phyloP scores from a whole-genome alignment of 2,888 invertebrate species.

The Tryphoninae sp. region DNA sequence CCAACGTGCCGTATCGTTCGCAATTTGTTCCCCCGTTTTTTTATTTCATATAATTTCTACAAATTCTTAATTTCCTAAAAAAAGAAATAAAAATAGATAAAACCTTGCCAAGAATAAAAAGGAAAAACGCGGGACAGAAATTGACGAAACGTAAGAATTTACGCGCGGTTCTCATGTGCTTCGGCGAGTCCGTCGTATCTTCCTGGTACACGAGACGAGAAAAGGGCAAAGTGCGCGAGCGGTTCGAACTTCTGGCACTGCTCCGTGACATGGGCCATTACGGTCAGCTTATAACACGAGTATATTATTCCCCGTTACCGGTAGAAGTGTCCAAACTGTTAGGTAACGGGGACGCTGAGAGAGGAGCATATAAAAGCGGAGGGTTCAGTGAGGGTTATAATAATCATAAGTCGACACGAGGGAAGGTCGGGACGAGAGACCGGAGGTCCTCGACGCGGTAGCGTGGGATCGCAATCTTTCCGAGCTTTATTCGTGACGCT shows the following conservation, averaged over 20 bases:
- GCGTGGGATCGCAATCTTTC: conserved; percentile 60
- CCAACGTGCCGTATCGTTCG: conserved; percentile 38
- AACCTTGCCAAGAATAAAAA: too few relatives aligned
- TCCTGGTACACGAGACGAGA: conserved; percentile 32
- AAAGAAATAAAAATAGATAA: too few relatives aligned
- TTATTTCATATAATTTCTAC: neutral
- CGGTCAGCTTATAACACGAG: conserved; percentile 36
- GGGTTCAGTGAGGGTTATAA: conserved; percentile 52
- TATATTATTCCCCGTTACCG: conserved; percentile 54
- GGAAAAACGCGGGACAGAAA: too few relatives aligned
- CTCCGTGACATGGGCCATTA: conserved; percentile 38
- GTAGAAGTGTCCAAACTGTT: conserved; percentile 64
- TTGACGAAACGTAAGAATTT: conserved; percentile 5
- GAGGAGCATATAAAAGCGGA: conserved; percentile 32
- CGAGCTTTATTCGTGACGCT: conserved; percentile 39
- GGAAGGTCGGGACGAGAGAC: conserved; percentile 45
- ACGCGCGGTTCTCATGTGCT: conserved; percentile 18
- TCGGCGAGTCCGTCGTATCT: neutral
- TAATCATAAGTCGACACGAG: conserved; percentile 52
- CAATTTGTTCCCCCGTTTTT: conserved; percentile 3
- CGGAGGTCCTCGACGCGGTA: conserved; percentile 49
- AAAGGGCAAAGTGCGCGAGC: conserved; percentile 7
- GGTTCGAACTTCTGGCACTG: conserved; percentile 22
- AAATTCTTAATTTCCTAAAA: too few relatives aligned
- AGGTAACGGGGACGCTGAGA: conserved; percentile 63